Evolutionary conservation across 1,140 invertebrate genomes (phyloP).

Genomic region (Aphidius gifuensis): DNA sequence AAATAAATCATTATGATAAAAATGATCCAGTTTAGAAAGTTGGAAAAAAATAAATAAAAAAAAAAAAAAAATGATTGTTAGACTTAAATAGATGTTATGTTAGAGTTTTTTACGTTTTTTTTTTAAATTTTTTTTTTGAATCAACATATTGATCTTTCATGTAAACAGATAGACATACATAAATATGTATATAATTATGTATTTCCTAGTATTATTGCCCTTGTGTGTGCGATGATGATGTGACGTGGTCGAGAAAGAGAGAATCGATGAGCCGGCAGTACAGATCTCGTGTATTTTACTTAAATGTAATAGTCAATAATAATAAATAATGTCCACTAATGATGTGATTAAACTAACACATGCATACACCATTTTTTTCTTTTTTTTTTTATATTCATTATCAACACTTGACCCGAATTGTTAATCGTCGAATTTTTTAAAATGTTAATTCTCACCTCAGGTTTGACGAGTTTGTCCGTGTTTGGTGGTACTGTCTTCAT

Average conservation of each 20-base stretch:
- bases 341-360: not conserved
- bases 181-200: not conserved
- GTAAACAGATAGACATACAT: too few relatives aligned
- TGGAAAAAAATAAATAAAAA: too few relatives aligned
- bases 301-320: constrained; percentile 2
- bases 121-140: too few relatives aligned
- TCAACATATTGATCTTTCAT: too few relatives aligned
- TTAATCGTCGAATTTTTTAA: constrained; percentile 7
- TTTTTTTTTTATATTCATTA: not conserved
- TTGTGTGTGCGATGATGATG: constrained; percentile 16
- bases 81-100: too few relatives aligned
- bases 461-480: constrained; percentile 42
- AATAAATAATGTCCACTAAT: not conserved
- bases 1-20: too few relatives aligned
- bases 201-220: constrained; percentile 17
- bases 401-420: constrained; percentile 24
- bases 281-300: constrained; percentile 13
- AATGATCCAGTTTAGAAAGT: too few relatives aligned
- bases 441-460: constrained; percentile 42
- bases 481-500: constrained; percentile 47
- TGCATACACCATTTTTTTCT: not conserved
- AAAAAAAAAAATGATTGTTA: too few relatives aligned
- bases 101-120: too few relatives aligned
- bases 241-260: not conserved
- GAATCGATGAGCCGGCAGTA: constrained; percentile 18